phyloP scores from a whole-genome alignment of 2,797 vertebrate genomes.

The Sparidentex hasta region DNA sequence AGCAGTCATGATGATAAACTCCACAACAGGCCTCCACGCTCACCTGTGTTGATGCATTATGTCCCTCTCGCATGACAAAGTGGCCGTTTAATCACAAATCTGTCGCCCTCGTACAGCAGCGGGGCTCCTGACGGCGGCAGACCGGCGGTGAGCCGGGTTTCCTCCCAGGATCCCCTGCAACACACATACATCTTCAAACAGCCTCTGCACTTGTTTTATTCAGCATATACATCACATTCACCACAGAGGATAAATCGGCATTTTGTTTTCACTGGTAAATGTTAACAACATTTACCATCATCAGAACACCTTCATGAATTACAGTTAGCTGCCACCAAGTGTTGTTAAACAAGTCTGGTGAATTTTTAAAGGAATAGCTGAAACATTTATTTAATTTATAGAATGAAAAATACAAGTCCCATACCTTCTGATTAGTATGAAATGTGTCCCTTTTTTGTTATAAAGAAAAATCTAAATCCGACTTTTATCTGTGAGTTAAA shows the following conservation, averaged over 20 bases:
- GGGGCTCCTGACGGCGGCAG: not conserved
- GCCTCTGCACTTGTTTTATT: not conserved
- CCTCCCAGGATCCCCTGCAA: slow-evolving; percentile 23
- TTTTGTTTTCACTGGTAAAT: too few relatives aligned
- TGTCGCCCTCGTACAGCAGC: slow-evolving; percentile 39
- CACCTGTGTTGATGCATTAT: slow-evolving; percentile 75
- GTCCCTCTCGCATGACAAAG: slow-evolving; percentile 67
- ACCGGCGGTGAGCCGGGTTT: slow-evolving; percentile 1
- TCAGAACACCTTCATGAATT: too few relatives aligned
- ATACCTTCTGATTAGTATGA: too few relatives aligned
- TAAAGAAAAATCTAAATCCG: too few relatives aligned
- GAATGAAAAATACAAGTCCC: too few relatives aligned
- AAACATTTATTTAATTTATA: too few relatives aligned
- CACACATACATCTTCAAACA: slow-evolving; percentile 12
- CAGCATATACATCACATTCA: not conserved
- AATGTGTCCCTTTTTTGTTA: too few relatives aligned
- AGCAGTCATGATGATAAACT: slow-evolving; percentile 78
- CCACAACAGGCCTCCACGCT: slow-evolving; percentile 60
- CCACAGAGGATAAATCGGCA: not conserved
- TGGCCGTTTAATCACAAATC: slow-evolving; percentile 73
- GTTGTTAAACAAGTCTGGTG: too few relatives aligned
- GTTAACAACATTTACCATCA: too few relatives aligned
- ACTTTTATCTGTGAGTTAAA: too few relatives aligned
- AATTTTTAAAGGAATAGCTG: too few relatives aligned
- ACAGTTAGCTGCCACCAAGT: too few relatives aligned